phyloP scores from a whole-genome alignment of 2,113 vertebrate genomes.

The Abramis brama region DNA sequence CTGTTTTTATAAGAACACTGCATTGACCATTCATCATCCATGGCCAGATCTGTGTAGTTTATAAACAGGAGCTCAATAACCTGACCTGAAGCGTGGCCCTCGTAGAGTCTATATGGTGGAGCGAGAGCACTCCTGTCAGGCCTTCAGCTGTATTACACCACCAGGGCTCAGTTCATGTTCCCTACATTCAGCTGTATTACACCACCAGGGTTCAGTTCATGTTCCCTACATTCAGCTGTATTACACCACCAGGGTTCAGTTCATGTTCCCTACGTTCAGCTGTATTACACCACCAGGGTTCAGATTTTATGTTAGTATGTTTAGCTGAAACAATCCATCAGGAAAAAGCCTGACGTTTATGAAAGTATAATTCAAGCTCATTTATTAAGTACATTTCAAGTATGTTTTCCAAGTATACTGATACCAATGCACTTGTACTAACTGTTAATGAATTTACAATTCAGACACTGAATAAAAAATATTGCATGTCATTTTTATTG shows the following conservation, averaged over 20 bases:
- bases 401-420: background rate
- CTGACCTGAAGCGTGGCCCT: too few species aligned
- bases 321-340: background rate
- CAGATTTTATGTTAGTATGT: too few species aligned
- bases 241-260: too few species aligned
- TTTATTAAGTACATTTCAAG: background rate
- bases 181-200: background rate
- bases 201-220: too few species aligned
- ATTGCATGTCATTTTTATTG: too few species aligned
- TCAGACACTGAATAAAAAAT: too few species aligned
- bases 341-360: background rate
- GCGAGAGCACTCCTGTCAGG: conserved; percentile 70
- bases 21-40: too few species aligned
- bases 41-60: background rate
- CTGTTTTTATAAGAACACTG: background rate
- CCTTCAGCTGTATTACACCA: background rate
- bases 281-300: background rate
- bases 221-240: background rate
- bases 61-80: background rate
- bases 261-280: too few species aligned
- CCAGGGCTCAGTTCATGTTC: too few species aligned
- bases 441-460: too few species aligned
- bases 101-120: conserved; percentile 49
- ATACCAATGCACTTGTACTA: background rate
- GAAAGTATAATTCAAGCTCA: background rate